Base-by-base conservation (phyloP, 2,113 vertebrate genomes). In the Ancistrus triradiatus region DNA sequence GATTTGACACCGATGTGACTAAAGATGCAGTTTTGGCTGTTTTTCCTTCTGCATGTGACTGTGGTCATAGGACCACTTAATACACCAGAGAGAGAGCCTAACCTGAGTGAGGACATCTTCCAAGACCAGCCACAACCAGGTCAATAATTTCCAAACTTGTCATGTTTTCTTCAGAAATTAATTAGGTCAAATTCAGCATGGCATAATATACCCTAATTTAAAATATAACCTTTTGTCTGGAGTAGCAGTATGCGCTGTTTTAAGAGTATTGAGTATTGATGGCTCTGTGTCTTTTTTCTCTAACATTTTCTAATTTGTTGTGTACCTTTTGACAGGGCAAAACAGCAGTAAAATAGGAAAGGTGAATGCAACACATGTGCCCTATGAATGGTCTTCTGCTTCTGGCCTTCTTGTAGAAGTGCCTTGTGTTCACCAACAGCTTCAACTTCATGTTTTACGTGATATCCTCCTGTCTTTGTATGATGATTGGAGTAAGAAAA, bases 401-500 rank as follows among this genome's bases (percentile, higher is more conserved):
- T 42, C 9, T 13, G 11, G 7, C 3, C 38, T n/a, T 5, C 3
- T 7, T 15, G 53, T 27, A 13, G 43, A 4, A 2, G n/a, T 59
- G 0, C 64, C 63, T 0, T 81, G 80, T 53, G 72, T 46, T 14
- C 44, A 50, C 7, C 28, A 18, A 7, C 17, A 9, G 6, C 42
- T 38, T 35, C 44, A 18, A 2, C 6, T 22, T 4, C 59, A 31
- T 11, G 17, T 77, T 3, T 25, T 76, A 52, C 61, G 76, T 1
- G 77, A 81, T 28, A 28, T 81, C 3, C 49, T 83, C 0, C 62
- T 75, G 11, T 69, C 22, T 0, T 21, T 90, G 61, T 70, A 51
- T 22, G 69, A 78, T 14, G 56, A 27, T 31, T 33, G 55, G 47
- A 68, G 33, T 14, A 24, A 27, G 0, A 61, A 66, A 5, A 24